A percentile compares a stretch with the other conserved stretches of the same genome.
Conservation (phyloP, 2,888 invertebrate species). For the Pseudoips prasinana region DNA sequence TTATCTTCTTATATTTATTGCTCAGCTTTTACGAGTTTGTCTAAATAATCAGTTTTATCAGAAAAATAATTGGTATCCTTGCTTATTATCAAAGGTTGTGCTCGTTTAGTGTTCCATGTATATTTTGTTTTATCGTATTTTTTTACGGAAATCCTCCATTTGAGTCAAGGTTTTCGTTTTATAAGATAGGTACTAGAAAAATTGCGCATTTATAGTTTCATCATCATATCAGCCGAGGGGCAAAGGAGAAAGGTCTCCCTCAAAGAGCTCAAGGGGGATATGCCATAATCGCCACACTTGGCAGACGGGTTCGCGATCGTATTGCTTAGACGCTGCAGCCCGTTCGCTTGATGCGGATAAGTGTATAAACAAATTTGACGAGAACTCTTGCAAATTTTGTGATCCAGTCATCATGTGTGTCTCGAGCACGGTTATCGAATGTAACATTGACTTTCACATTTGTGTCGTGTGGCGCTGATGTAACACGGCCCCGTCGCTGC, state of each 20-base stretch:
- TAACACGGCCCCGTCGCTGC: slow-evolving; percentile 42
- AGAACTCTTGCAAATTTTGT: slow-evolving; percentile 18
- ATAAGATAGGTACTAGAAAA: slow-evolving; percentile 2
- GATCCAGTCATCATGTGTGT: slow-evolving; percentile 32
- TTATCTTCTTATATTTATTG: background rate
- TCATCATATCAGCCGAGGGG: too few species aligned
- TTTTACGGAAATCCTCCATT: slow-evolving; percentile 3
- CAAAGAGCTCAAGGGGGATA: too few species aligned
- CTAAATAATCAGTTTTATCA: background rate
- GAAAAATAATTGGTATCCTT: slow-evolving; percentile 1
- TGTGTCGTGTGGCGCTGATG: slow-evolving; percentile 57
- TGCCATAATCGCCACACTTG: too few species aligned
- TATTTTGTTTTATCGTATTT: background rate
- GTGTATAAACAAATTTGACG: too few species aligned
- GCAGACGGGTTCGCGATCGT: too few species aligned
- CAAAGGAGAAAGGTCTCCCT: too few species aligned
- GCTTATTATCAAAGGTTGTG: slow-evolving; percentile 1
- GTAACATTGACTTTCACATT: slow-evolving; percentile 80
- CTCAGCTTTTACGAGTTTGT: background rate
- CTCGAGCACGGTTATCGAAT: slow-evolving; percentile 51
- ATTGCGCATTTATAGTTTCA: background rate
- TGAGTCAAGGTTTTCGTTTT: slow-evolving; percentile 1
- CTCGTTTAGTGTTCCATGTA: too few species aligned
- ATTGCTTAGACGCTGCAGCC: too few species aligned
- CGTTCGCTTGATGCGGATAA: too few species aligned